Evolutionary conservation across 2,797 vertebrate genomes (phyloP).

Genomic region (Emydoidea blandingii): DNA sequence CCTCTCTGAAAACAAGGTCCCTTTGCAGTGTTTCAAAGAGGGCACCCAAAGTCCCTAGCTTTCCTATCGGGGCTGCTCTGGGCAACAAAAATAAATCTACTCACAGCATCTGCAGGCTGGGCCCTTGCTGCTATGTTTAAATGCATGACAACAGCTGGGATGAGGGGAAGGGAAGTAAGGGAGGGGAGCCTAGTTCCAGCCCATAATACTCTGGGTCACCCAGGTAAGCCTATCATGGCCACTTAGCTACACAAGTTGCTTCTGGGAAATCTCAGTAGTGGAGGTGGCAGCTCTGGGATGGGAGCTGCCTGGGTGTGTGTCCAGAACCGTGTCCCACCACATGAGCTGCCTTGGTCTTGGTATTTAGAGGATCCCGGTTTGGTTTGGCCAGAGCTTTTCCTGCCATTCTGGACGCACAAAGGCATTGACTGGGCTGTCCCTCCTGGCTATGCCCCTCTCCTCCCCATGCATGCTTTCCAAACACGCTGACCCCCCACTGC

Average conservation of each 20-base stretch:
- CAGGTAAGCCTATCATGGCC: background rate
- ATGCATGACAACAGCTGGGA: background rate
- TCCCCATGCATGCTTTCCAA: background rate
- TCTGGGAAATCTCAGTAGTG: background rate
- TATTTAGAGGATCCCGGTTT: background rate
- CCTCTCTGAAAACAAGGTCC: background rate
- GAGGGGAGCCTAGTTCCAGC: background rate
- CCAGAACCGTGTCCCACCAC: background rate
- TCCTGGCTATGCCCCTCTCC: background rate
- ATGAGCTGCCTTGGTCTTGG: background rate
- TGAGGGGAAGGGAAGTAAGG: background rate
- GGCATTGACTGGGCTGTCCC: background rate
- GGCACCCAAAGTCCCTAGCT: background rate
- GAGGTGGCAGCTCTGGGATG: background rate
- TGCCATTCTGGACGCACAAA: background rate
- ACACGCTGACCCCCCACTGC: background rate
- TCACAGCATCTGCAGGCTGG: background rate
- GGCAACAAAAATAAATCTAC: background rate
- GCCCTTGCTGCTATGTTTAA: background rate
- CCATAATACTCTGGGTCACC: background rate
- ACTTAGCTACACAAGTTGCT: background rate
- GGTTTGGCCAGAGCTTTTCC: background rate
- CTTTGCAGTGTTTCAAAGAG: background rate
- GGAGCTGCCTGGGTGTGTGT: background rate
- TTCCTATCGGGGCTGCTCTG: background rate